These are phyloP conservation scores for Drosophila monieri DNA, from an alignment of 2,888 invertebrate species.

Conservation along the genomic window DNA sequence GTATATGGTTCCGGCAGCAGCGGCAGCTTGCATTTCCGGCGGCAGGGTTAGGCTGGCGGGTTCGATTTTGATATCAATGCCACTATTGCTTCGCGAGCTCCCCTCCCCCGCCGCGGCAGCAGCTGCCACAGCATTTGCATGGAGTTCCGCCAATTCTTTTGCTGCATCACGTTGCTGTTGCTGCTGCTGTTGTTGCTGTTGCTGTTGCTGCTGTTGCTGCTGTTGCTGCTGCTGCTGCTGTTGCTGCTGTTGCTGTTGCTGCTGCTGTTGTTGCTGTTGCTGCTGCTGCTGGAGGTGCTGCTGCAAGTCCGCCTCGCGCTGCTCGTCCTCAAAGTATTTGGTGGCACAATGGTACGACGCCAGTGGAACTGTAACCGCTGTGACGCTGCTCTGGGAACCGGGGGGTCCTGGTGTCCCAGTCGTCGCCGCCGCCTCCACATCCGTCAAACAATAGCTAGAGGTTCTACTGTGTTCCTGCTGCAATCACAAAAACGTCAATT, in stretches of 20 bases:
- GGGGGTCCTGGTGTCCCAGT: slow-evolving; percentile 33
- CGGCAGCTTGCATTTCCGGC: slow-evolving; percentile 59
- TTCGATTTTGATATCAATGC: slow-evolving; percentile 80
- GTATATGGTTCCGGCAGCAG: slow-evolving; percentile 65
- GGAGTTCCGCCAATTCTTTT: slow-evolving; percentile 79
- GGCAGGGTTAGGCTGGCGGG: slow-evolving; percentile 55
- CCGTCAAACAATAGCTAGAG: slow-evolving; percentile 74
- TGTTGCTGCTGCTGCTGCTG: slow-evolving; percentile 44
- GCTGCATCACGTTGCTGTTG: slow-evolving; percentile 72
- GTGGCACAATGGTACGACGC: slow-evolving; percentile 67
- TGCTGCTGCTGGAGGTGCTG: slow-evolving; percentile 55
- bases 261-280: slow-evolving; percentile 54
- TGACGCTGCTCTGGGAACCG: slow-evolving; percentile 39
- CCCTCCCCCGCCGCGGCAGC: slow-evolving; percentile 42
- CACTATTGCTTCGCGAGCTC: slow-evolving; percentile 49
- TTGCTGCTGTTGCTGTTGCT: slow-evolving; percentile 49
- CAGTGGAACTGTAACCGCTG: slow-evolving; percentile 61
- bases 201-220: slow-evolving; percentile 32
- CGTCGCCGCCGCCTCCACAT: slow-evolving; percentile 68
- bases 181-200: slow-evolving; percentile 47
- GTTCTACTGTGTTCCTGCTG: slow-evolving; percentile 71
- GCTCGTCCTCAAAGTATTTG: slow-evolving; percentile 75
- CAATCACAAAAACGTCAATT: neutral
- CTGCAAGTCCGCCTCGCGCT: slow-evolving; percentile 66
- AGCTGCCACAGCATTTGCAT: slow-evolving; percentile 62